Evolutionary conservation across 2,888 invertebrate species (phyloP).

Genomic region (Pterostichus madidus): DNA sequence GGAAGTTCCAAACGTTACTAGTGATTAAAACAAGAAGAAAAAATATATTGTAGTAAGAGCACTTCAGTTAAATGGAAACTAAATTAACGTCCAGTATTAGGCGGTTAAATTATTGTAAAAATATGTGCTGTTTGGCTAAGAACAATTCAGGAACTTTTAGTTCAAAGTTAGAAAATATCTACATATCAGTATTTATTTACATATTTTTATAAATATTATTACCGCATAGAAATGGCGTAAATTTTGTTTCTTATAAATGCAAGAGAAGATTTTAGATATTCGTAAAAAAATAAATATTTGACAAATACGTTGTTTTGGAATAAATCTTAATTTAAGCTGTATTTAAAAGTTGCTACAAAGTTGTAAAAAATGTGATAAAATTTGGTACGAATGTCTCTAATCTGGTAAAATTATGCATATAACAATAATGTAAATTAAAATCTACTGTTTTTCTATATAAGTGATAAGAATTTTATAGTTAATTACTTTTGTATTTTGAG

Average conservation of each 20-base stretch:
- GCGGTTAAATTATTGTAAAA: constrained; percentile 34
- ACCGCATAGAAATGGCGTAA: constrained; percentile 35
- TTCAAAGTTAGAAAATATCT: constrained; percentile 5
- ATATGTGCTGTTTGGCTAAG: constrained; percentile 28
- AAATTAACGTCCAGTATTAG: constrained; percentile 34
- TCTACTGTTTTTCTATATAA: constrained; percentile 49
- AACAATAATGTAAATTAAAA: constrained; percentile 57
- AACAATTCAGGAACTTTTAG: constrained; percentile 13
- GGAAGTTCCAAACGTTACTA: constrained; percentile 12
- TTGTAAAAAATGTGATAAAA: constrained; percentile 48
- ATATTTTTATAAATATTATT: constrained; percentile 45
- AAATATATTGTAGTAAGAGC: constrained; percentile 20
- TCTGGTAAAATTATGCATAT: constrained; percentile 16
- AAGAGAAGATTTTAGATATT: constrained; percentile 34
- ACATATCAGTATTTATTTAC: constrained; percentile 52
- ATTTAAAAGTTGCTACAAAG: constrained; percentile 9
- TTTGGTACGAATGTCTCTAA: constrained; percentile 45
- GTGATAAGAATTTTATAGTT: constrained; percentile 61
- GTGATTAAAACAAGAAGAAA: constrained; percentile 17
- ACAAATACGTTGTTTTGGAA: constrained; percentile 1
- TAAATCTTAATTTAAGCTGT: neutral
- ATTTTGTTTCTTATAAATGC: constrained; percentile 34
- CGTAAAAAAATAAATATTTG: constrained; percentile 42
- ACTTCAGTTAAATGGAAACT: constrained; percentile 43
- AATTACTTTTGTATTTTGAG: constrained; percentile 56